A percentile compares a stretch with the other conserved stretches of the same genome.
These are phyloP conservation scores for Dendroctonus valens DNA, from an alignment of 1,140 invertebrate genomes.

Conservation along the genomic window DNA sequence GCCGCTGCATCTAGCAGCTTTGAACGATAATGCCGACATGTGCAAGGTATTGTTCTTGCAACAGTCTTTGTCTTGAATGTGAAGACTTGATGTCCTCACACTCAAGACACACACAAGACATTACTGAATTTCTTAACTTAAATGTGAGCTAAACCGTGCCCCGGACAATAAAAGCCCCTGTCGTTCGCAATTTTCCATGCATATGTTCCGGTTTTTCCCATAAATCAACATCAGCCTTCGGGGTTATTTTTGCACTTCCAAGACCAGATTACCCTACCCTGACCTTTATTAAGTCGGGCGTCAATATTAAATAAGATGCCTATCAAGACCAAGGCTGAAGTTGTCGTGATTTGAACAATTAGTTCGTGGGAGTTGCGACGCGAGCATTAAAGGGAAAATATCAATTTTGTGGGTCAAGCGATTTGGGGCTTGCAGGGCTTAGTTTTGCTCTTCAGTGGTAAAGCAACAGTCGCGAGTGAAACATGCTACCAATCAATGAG, in stretches of 20 bases:
- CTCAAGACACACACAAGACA: no score
- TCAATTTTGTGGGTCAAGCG: neutral
- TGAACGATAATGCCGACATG: slow-evolving; percentile 92
- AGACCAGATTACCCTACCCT: slow-evolving; percentile 6
- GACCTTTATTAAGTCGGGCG: slow-evolving; percentile 19
- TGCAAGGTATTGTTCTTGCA: slow-evolving; percentile 63
- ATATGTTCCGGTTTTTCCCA: neutral
- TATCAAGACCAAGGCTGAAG: slow-evolving; percentile 25
- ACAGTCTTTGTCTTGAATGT: no score
- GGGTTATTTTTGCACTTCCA: slow-evolving; percentile 12
- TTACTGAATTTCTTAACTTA: no score
- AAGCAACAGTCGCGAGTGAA: no score
- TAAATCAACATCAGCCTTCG: slow-evolving; percentile 19
- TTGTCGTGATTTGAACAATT: slow-evolving; percentile 22
- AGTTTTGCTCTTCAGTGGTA: no score
- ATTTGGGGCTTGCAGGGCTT: no score
- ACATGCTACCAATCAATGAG: no score
- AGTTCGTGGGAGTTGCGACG: neutral
- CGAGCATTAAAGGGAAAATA: neutral
- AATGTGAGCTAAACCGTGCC: no score
- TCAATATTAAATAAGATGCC: slow-evolving; percentile 29
- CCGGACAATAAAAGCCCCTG: no score
- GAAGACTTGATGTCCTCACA: no score
- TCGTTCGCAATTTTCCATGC: no score
- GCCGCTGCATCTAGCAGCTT: slow-evolving; percentile 89